Base-by-base conservation (phyloP, 1,140 invertebrate genomes). In the Listronotus bonariensis region DNA sequence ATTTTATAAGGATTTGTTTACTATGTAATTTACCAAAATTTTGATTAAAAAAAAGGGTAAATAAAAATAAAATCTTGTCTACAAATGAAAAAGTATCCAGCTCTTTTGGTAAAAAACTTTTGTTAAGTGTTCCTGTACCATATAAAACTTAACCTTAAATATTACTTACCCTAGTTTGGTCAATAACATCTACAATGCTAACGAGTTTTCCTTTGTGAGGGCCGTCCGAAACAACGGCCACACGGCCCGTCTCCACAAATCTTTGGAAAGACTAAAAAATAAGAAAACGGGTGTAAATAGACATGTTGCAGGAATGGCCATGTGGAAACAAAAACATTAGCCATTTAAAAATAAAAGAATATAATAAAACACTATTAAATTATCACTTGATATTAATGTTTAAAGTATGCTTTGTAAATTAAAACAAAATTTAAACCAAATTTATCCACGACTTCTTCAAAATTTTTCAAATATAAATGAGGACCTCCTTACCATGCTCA, bases 161-260 rank as follows among this genome's bases (percentile, higher is more conserved):
- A 14, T 5, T 58, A 73, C 85, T 87, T 85, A 95, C 95, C 79
- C 94, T 89, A 76, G 96, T 99, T 85, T 97, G 95, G 79, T 99
- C 96, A 75, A 99, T 95, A 71, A 99, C 86, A 81, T 99, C 95
- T 42, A 98, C 93, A 75, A 99, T 97, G 69, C 88, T 86, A 68
- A 92, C 89, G 51, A 98, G 82, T 84, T 97, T 97, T 67, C 96
- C 96, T 78, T 91, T 89, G 70, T 96, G 80, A 51, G 87, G 84
- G 12, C 97, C 97, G 79, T 94, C 89, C 55, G 92, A 87, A 71
- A 98, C 89, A 77, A 92, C 93, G 80, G 95, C 97, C 70, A 99
- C 91, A 71, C 97, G 92, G 80, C 97, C 97, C 49, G 96, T 90
- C 82, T 99, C 91, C 65, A 99, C 97, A 82, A 94, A 97, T 79